Evolutionary conservation across 2,797 vertebrate species (phyloP), one percentile per base, ranked within the genome.

Genomic region (Thripadectes ignobilis): DNA sequence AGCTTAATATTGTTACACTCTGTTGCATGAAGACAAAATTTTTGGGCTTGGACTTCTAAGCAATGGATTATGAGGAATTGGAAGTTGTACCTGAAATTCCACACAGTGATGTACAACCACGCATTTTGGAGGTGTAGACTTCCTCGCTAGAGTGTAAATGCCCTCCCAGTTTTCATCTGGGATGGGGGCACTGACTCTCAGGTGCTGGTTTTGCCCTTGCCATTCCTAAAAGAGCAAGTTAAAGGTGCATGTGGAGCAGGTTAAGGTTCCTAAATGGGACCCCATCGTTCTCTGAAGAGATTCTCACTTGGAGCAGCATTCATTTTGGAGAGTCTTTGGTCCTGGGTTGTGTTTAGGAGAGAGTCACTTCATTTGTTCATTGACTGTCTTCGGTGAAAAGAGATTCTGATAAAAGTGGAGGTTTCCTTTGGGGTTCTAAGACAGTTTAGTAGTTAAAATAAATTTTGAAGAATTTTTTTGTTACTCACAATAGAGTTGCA

Each of bases 91-190:
- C 17, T 69, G 17, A 52, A 66, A 20, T 76, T 67, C 23, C 46
- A 24, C 26, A 9, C 10, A 7, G 62, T 75, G 23, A 7, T 14
- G 5, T 68, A 43, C 77, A 85, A 2, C 17, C 1, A 6, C 22
- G 4, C 0, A 0, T 43, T 84, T 14, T 9, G 27, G 62, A 62
- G 43, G 10, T 21, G 23, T 9, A 54, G 29, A 27, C 86, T 69
- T 86, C 48, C 21, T 66, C 71, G 20, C 18, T 14, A 27, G 30
- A 39, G 46, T 54, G 14, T 34, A 26, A 72, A 54, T 45, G 20
- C 23, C 65, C 24, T 79, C 6, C 32, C 5, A 11, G 62, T 10
- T 52, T 65, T 14, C 3, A 0, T 55, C 10, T 83, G 3, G 17
- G 24, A 6, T 39, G 24, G 39, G 14, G 27, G 4, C 3, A 2